Conservation (phyloP, 2,113 vertebrate species). For the Cryptomyrus ogoouensis region DNA sequence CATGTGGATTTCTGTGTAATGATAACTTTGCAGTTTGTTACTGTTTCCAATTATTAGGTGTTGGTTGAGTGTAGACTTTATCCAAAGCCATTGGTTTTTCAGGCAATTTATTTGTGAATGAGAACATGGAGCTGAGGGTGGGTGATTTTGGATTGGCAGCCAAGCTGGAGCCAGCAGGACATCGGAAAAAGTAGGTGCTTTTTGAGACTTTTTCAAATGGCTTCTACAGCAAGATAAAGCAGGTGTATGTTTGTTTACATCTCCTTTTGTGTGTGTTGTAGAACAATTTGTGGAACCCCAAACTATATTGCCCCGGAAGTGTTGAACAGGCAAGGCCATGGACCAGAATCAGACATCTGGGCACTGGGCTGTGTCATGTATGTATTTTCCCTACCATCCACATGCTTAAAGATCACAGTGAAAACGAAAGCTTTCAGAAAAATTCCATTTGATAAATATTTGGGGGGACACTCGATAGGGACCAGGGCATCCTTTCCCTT, state of each 20-base stretch:
- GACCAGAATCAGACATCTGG: conserved; percentile 91
- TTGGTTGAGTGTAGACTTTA: background rate
- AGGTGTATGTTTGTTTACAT: background rate
- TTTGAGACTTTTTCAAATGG: background rate
- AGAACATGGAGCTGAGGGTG: conserved; percentile 94
- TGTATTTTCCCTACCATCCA: conserved; percentile 48
- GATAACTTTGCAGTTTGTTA: background rate
- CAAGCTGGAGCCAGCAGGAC: conserved; percentile 76
- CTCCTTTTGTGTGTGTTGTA: conserved; percentile 36
- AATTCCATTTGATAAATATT: background rate
- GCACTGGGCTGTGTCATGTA: conserved; percentile 96
- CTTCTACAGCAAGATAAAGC: background rate
- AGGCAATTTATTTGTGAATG: conserved; percentile 99
- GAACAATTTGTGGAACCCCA: conserved; percentile 98
- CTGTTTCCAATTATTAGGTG: background rate
- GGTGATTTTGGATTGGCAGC: conserved; percentile 93
- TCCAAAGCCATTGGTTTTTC: background rate
- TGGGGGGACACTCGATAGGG: background rate
- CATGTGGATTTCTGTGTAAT: background rate
- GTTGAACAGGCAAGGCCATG: conserved; percentile 88
- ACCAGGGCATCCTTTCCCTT: background rate
- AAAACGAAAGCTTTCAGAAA: background rate
- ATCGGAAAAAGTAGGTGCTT: conserved; percentile 82
- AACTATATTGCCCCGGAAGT: conserved; percentile 98
- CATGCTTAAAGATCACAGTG: background rate